These are phyloP conservation scores for Brachyhypopomus gauderio DNA, from an alignment of 2,113 vertebrate species.

Conservation along the genomic window DNA sequence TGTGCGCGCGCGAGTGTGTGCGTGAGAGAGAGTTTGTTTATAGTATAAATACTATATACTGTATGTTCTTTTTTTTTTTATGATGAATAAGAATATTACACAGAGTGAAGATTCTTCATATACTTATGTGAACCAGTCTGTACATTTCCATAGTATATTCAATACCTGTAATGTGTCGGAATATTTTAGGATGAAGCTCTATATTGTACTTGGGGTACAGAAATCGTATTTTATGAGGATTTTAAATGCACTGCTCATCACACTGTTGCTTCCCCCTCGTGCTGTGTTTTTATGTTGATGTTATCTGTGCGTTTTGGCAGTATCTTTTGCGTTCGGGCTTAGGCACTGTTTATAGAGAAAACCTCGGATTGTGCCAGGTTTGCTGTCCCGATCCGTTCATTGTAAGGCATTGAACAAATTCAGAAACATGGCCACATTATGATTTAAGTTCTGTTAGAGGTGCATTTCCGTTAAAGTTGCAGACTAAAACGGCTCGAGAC, in stretches of 20 bases:
- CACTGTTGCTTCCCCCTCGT: constrained; percentile 62
- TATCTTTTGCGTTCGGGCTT: constrained; percentile 63
- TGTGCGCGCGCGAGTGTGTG: constrained; percentile 52
- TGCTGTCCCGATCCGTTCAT: background rate
- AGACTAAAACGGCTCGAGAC: no score
- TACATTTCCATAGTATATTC: constrained; percentile 58
- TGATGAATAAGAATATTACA: constrained; percentile 48
- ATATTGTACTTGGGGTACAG: constrained; percentile 17
- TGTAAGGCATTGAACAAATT: background rate
- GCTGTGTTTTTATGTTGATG: constrained; percentile 45
- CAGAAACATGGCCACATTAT: background rate
- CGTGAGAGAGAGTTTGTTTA: constrained; percentile 35
- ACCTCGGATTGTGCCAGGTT: background rate
- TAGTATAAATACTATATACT: constrained; percentile 48
- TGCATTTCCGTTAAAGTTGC: background rate
- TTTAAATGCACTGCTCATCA: constrained; percentile 72
- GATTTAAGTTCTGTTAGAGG: background rate
- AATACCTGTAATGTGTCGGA: constrained; percentile 59
- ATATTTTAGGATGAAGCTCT: constrained; percentile 65
- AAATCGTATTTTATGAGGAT: constrained; percentile 46
- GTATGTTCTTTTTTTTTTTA: constrained; percentile 52
- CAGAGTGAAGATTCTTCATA: constrained; percentile 47
- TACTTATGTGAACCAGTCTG: constrained; percentile 54
- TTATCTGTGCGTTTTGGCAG: constrained; percentile 56
- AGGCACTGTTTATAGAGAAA: background rate